A percentile compares a stretch with the other conserved stretches of the same genome.
phyloP scores from a whole-genome alignment of 2,888 invertebrate species.

The Eristalis intricaria region DNA sequence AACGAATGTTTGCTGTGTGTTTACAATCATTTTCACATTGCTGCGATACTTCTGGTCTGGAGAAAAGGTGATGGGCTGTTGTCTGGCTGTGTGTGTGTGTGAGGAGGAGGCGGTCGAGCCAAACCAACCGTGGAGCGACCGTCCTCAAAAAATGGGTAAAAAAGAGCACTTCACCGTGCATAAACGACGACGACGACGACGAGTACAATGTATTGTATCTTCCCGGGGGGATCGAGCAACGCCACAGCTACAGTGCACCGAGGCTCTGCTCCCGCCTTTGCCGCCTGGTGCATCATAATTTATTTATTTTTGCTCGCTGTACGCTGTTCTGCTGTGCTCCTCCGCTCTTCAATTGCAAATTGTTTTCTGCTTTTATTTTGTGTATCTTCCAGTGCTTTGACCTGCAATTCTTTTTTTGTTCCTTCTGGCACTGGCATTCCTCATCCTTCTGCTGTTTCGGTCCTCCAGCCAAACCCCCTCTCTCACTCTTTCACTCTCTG shows the following conservation, averaged over 20 bases:
- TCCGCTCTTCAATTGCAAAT: conserved; percentile 20
- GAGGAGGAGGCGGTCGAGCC: not conserved
- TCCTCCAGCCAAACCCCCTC: not conserved
- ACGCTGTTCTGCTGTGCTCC: not conserved
- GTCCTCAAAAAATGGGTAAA: not conserved
- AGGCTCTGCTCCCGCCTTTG: not conserved
- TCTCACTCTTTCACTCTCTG: not conserved
- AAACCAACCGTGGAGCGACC: conserved; percentile 11
- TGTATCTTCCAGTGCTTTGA: conserved; percentile 25
- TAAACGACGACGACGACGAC: not conserved
- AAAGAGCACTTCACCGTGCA: not conserved
- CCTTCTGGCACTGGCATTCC: not conserved
- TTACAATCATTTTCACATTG: conserved; percentile 39
- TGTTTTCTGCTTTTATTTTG: conserved; percentile 1
- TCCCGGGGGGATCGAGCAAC: not conserved
- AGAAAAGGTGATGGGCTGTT: no score
- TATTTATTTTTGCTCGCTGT: conserved; percentile 35
- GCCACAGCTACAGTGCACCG: not conserved
- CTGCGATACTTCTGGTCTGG: conserved; percentile 16
- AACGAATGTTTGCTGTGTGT: conserved; percentile 38
- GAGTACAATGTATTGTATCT: not conserved
- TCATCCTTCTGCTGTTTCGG: not conserved
- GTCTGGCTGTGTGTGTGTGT: not conserved
- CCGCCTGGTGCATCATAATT: conserved; percentile 55
- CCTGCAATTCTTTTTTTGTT: conserved; percentile 12